Evolutionary conservation across 92 coral and sea anemone genomes (phyloP).

Genomic region (Phenganax marumi): DNA sequence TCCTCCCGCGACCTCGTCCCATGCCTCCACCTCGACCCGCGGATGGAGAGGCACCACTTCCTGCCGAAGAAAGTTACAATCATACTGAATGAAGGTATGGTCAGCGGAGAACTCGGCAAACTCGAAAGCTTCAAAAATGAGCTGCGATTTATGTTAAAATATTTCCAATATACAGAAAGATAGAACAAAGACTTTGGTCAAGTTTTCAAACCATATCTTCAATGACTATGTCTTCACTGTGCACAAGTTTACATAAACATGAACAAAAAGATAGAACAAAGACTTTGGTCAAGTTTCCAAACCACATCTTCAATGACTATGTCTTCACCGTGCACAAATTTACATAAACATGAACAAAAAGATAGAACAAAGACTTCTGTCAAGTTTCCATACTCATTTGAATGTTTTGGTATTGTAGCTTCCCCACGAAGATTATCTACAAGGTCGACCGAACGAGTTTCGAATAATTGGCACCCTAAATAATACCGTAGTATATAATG

Average conservation of each 20-base stretch:
- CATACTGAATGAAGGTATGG: background rate
- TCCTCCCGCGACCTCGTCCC: slow-evolving; percentile 88
- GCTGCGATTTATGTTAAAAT: background rate
- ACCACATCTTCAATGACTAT: too few species aligned
- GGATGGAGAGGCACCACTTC: slow-evolving; percentile 10
- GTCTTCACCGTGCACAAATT: too few species aligned
- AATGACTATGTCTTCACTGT: too few species aligned
- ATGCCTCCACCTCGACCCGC: slow-evolving; percentile 71
- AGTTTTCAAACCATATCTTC: background rate
- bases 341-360: too few species aligned
- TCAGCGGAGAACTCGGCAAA: background rate
- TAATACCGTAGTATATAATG: background rate
- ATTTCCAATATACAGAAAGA: background rate
- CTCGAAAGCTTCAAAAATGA: background rate
- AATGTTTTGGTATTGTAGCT: background rate
- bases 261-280: too few species aligned
- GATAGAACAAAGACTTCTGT: too few species aligned
- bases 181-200: background rate
- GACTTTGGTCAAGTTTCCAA: too few species aligned
- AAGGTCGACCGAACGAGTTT: background rate
- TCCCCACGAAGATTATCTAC: background rate
- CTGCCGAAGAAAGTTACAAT: background rate
- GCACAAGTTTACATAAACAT: too few species aligned
- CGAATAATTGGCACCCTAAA: background rate
- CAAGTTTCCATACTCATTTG: too few species aligned